Conservation (phyloP, 1,140 invertebrate species). For the Drusus annulatus region DNA sequence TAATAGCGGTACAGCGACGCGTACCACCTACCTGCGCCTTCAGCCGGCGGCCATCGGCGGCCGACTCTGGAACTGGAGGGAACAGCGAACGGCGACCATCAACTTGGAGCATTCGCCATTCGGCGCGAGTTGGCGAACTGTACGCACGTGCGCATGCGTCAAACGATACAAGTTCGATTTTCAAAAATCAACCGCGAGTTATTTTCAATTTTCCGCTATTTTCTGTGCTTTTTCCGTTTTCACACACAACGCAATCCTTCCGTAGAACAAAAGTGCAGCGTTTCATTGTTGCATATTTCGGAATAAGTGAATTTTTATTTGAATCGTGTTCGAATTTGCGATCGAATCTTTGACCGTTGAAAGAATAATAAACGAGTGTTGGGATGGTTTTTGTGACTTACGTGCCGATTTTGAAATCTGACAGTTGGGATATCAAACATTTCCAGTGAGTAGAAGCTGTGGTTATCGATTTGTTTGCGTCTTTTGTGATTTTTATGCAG, state of each 20-base stretch:
- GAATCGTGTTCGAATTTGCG: slow-evolving; percentile 1
- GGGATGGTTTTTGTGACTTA: slow-evolving; percentile 32
- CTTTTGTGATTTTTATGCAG: slow-evolving; percentile 26
- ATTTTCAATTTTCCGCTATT: background rate
- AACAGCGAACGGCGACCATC: too few species aligned
- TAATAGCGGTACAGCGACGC: slow-evolving; percentile 25
- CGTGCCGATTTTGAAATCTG: background rate
- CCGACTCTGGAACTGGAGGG: background rate
- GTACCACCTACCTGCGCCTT: slow-evolving; percentile 9
- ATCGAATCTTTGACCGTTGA: slow-evolving; percentile 7
- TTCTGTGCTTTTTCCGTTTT: background rate
- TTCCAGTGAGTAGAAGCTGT: slow-evolving; percentile 22
- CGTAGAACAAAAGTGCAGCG: background rate
- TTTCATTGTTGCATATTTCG: background rate
- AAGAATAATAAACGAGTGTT: slow-evolving; percentile 23
- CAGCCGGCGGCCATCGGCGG: background rate
- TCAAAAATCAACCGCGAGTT: slow-evolving; percentile 21
- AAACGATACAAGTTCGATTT: slow-evolving; percentile 12
- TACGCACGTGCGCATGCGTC: slow-evolving; percentile 33
- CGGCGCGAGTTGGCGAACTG: slow-evolving; percentile 32
- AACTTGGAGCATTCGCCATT: slow-evolving; percentile 10
- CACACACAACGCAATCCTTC: background rate
- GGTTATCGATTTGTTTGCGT: slow-evolving; percentile 1
- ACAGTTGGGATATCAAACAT: slow-evolving; percentile 7
- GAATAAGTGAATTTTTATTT: background rate